Percentiles rank a stretch among this genome's conserved stretches.
Conservation (phyloP, 2,888 invertebrate genomes). For the Sminthurides aquaticus region DNA sequence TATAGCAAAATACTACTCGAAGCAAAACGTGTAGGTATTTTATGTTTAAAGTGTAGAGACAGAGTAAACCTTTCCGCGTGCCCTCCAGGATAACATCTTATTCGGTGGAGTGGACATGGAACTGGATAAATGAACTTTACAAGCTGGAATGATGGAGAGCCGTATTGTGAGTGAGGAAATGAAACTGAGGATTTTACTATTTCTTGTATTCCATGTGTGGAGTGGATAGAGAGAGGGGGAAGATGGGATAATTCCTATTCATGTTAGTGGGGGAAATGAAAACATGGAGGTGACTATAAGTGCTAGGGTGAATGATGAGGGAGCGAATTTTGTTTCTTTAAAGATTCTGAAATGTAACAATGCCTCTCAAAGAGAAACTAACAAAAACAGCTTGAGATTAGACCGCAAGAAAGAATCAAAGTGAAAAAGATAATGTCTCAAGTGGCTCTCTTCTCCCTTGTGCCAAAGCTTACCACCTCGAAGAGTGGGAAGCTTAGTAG, state of each 20-base stretch:
- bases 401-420: not conserved
- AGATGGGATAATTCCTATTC: not conserved
- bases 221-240: not conserved
- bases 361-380: not conserved
- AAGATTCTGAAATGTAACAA: not conserved
- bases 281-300: not conserved
- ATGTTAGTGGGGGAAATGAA: not conserved
- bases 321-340: not conserved
- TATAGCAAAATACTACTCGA: too few species aligned
- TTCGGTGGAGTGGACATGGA: not conserved
- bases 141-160: too few species aligned
- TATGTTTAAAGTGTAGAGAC: too few species aligned
- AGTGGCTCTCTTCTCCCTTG: not conserved
- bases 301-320: not conserved
- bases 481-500: not conserved
- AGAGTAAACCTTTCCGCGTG: too few species aligned
- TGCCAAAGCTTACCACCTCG: not conserved
- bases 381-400: not conserved
- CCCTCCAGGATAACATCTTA: not conserved
- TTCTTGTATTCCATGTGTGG: not conserved
- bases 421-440: not conserved
- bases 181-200: not conserved
- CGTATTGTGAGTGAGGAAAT: too few species aligned
- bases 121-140: not conserved
- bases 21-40: too few species aligned